Percentiles rank a stretch among this genome's conserved stretches.
Conservation (phyloP, 2,113 vertebrate genomes). For the Neolamprologus ventralis region DNA sequence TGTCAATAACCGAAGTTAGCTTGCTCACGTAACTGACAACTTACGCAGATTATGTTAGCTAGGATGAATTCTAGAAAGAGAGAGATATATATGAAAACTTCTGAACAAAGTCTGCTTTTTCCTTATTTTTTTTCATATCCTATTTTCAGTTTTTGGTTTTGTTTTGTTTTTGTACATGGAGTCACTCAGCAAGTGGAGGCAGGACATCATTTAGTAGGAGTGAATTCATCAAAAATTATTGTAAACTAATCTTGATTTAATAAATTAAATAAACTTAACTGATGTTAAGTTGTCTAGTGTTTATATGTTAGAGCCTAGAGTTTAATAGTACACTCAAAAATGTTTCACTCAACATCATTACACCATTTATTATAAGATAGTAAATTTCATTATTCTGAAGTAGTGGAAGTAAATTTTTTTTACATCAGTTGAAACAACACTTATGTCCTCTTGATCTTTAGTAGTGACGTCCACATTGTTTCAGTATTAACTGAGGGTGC, state of each 20-base stretch:
- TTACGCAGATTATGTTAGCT: background rate
- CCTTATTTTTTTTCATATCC: background rate
- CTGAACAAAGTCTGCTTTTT: background rate
- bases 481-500: background rate
- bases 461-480: background rate
- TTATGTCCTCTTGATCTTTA: background rate
- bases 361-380: background rate
- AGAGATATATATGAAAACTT: rapidly evolving
- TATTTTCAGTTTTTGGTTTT: background rate
- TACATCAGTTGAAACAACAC: background rate
- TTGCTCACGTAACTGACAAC: background rate
- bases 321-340: background rate
- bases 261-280: background rate
- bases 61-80: background rate
- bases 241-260: background rate
- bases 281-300: background rate
- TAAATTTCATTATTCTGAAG: background rate
- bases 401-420: background rate
- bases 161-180: background rate
- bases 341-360: background rate
- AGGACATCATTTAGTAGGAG: background rate
- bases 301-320: background rate
- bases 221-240: background rate
- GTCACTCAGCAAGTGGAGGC: background rate
- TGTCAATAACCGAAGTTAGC: background rate